Evolutionary conservation across 2,888 invertebrate genomes (phyloP).

Genomic region (Timema cristinae): DNA sequence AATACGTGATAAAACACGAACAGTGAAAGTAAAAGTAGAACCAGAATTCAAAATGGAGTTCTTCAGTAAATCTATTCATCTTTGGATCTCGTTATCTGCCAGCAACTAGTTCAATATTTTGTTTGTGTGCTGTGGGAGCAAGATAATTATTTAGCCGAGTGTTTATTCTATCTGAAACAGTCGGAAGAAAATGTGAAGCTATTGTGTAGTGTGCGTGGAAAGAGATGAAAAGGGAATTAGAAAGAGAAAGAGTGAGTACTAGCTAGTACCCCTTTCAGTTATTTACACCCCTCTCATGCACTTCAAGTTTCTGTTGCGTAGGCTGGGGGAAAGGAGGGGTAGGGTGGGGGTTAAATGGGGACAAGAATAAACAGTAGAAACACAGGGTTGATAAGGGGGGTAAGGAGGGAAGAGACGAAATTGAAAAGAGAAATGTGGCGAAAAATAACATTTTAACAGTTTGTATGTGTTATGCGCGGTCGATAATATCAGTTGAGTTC

Average conservation of each 20-base stretch:
- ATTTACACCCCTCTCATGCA: too few species aligned
- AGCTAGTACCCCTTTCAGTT: too few species aligned
- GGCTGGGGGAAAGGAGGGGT: background rate
- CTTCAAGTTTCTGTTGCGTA: slow-evolving; percentile 22
- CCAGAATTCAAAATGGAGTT: too few species aligned
- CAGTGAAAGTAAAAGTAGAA: too few species aligned
- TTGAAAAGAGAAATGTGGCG: slow-evolving; percentile 17
- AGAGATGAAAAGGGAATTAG: too few species aligned
- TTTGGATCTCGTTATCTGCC: slow-evolving; percentile 27
- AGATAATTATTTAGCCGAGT: slow-evolving; percentile 29
- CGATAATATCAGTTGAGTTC: too few species aligned
- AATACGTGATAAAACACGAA: too few species aligned
- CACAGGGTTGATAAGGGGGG: slow-evolving; percentile 10
- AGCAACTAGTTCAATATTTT: slow-evolving; percentile 30
- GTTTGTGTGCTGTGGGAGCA: slow-evolving; percentile 20
- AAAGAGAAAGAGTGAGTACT: too few species aligned
- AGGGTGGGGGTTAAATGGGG: slow-evolving; percentile 14
- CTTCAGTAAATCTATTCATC: too few species aligned
- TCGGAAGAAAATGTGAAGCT: slow-evolving; percentile 28
- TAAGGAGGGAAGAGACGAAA: background rate
- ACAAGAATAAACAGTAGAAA: slow-evolving; percentile 12
- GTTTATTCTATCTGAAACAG: slow-evolving; percentile 31
- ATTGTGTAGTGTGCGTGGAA: slow-evolving; percentile 18
- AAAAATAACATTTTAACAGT: slow-evolving; percentile 27
- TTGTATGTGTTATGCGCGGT: background rate